phyloP scores from a whole-genome alignment of 2,888 invertebrate species.

The Phyllotreta striolata region DNA sequence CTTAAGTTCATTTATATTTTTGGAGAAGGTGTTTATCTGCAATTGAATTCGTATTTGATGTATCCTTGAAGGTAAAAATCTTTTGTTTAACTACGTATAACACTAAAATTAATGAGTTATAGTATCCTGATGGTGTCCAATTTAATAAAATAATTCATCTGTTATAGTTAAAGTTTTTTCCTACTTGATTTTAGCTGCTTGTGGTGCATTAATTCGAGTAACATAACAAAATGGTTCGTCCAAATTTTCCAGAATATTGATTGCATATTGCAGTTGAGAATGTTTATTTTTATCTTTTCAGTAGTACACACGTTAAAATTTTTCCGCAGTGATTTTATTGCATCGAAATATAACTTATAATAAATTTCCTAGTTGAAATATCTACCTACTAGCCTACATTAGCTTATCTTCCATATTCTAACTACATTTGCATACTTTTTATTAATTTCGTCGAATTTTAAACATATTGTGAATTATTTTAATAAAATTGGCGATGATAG shows the following conservation, averaged over 20 bases:
- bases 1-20: background rate
- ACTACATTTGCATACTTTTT: no score
- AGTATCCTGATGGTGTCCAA: slow-evolving; percentile 23
- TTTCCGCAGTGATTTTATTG: background rate
- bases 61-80: slow-evolving; percentile 15
- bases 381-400: no score
- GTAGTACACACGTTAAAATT: background rate
- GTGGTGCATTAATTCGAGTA: no score
- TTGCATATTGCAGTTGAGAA: slow-evolving; percentile 6
- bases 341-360: no score
- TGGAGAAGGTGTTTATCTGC: slow-evolving; percentile 1
- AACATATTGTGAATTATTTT: background rate
- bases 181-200: background rate
- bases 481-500: background rate
- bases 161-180: slow-evolving; percentile 9
- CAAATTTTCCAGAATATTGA: slow-evolving; percentile 16
- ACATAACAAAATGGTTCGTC: background rate
- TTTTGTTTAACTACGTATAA: slow-evolving; percentile 22
- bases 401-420: no score
- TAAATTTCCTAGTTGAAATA: no score
- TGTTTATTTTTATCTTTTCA: background rate
- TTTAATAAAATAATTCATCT: slow-evolving; percentile 2
- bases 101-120: slow-evolving; percentile 28
- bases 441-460: no score
- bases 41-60: background rate